phyloP scores from a whole-genome alignment of 2,888 invertebrate species.

The Aleiodes alternator region DNA sequence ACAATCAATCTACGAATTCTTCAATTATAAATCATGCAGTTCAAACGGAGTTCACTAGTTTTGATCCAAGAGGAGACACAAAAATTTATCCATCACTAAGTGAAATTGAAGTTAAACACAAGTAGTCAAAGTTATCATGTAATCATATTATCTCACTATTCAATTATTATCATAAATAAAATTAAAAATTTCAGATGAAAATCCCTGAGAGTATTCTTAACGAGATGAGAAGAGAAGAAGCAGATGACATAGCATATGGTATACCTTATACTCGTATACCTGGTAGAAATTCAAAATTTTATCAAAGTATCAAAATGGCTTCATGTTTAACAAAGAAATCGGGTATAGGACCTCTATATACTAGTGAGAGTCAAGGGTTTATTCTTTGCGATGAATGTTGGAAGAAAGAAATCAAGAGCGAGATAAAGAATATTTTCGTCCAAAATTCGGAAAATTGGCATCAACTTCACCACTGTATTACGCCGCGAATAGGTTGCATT shows the following conservation, averaged over 20 bases:
- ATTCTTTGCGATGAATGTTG: background rate
- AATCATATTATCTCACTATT: background rate
- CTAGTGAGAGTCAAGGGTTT: background rate
- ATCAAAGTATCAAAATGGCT: background rate
- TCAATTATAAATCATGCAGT: no score
- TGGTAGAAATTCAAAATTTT: no score
- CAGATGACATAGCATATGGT: constrained; percentile 7
- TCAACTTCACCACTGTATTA: no score
- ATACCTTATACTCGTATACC: constrained; percentile 24
- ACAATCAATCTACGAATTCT: background rate
- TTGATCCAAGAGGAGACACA: no score
- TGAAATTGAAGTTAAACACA: background rate
- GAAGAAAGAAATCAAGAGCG: no score
- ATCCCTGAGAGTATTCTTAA: background rate
- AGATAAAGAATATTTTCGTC: no score
- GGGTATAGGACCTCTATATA: no score
- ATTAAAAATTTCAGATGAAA: constrained; percentile 12
- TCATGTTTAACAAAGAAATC: background rate
- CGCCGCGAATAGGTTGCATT: background rate
- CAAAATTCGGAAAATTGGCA: no score
- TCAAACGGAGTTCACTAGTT: no score
- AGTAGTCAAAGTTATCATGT: background rate
- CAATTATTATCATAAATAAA: no score
- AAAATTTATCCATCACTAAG: background rate
- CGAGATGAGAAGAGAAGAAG: constrained; percentile 4